These are phyloP conservation scores for Melieria picta DNA, from an alignment of 2,888 invertebrate species.

Conservation along the genomic window DNA sequence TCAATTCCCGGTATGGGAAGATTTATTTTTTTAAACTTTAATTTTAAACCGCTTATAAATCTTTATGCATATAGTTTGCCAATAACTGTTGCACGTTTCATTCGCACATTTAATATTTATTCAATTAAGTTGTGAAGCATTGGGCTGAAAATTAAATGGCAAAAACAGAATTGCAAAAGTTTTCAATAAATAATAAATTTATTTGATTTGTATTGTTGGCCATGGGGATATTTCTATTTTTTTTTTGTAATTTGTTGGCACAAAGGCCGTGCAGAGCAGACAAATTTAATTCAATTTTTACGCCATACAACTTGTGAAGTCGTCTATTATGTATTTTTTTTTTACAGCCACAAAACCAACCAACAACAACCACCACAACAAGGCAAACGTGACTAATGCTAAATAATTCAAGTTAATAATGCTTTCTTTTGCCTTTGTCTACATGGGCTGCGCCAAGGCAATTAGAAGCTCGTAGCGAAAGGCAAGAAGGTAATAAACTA, in stretches of 20 bases:
- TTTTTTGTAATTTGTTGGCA: slow-evolving; percentile 17
- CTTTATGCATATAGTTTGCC: background rate
- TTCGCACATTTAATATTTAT: too few relatives aligned
- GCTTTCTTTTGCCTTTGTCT: slow-evolving; percentile 34
- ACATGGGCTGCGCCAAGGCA: slow-evolving; percentile 6
- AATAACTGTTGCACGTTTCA: too few relatives aligned
- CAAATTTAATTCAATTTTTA: slow-evolving; percentile 30
- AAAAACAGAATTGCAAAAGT: background rate
- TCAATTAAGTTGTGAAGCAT: too few relatives aligned
- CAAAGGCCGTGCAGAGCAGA: background rate
- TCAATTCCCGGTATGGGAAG: slow-evolving; percentile 88
- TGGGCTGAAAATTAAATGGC: background rate
- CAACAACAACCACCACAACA: slow-evolving; percentile 20
- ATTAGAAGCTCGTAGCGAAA: slow-evolving; percentile 7
- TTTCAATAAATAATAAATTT: background rate
- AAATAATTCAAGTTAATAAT: slow-evolving; percentile 49
- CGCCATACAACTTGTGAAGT: background rate
- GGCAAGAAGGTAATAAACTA: background rate
- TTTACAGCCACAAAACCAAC: background rate
- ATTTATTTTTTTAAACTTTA: slow-evolving; percentile 25
- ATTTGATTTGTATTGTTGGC: background rate
- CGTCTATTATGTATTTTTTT: slow-evolving; percentile 6
- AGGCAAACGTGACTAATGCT: slow-evolving; percentile 44
- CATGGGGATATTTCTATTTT: slow-evolving; percentile 26
- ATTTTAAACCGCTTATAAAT: background rate